Base-by-base conservation (phyloP, 2,113 vertebrate species). In the Panurus biarmicus region DNA sequence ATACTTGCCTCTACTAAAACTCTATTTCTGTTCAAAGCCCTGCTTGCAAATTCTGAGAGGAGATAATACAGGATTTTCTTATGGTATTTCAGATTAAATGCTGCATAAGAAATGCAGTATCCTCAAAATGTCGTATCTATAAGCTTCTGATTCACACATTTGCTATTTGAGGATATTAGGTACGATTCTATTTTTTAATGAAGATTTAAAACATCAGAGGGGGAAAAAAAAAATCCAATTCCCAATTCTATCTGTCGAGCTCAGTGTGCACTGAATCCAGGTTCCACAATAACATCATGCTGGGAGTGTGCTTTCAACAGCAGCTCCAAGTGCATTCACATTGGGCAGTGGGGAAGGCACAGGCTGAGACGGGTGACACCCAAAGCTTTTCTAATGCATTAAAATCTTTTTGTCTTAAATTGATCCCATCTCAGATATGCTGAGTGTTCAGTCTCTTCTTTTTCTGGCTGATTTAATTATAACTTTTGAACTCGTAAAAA, bases 1-100 rank as follows among this genome's bases (percentile, higher is more conserved):
- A 82, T 93, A 64, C 45, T 86, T 89, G 53, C 75, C 78, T 93
- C 67, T 56, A 40, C 74, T 90, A 84, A 93, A 88, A 71, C 40
- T 89, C 86, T 91, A 91, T 94, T 93, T 95, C 71, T 48, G 64
- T 88, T 86, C 87, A 93, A 93, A 94, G 78, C 56, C 44, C 64
- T 88, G 53, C 82, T 93, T 94, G 60, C 64, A 83, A 66, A 87
- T 85, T 80, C 89, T 83, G 51, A 86, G 36, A 91, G 40, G 40
- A 85, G 69, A 89, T 89, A 91, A 95, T 85, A 64, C 61, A 65
- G 65, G 61, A 83, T 91, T 95, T 92, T 75, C 85, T 58, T 29
- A 36, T 1, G 29, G 81, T 60, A 87, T 80, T 93, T 90, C n/a
- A 84, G 72, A 90, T 90, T 85, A 91, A 67, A 58, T 75, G 60